These are phyloP conservation scores for Gopherus flavomarginatus DNA, from an alignment of 2,113 vertebrate species.

Conservation along the genomic window DNA sequence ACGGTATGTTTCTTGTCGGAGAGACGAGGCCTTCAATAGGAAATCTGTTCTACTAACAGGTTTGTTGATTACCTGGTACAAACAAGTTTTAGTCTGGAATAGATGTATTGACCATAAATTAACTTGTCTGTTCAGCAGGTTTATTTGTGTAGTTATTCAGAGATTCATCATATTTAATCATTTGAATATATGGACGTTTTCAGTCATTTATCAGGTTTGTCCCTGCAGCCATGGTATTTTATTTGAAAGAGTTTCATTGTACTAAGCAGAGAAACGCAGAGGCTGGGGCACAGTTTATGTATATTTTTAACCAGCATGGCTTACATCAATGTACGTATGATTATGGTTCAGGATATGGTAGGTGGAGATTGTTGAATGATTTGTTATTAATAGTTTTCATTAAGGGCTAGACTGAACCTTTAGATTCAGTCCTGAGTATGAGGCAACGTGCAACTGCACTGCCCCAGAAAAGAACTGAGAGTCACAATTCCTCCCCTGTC, in stretches of 20 bases:
- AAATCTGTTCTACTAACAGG: not conserved
- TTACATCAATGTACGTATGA: not conserved
- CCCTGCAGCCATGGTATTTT: not conserved
- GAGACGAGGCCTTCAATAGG: not conserved
- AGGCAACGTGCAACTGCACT: not conserved
- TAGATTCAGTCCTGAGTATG: not conserved
- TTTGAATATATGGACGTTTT: not conserved
- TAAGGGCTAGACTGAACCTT: not conserved
- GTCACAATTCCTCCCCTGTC: not conserved
- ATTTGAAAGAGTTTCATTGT: not conserved
- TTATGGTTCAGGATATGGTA: not conserved
- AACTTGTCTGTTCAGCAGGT: not conserved
- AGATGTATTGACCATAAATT: not conserved
- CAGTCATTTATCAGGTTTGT: not conserved
- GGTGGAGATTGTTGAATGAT: not conserved
- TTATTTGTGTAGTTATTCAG: not conserved
- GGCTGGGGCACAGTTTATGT: not conserved
- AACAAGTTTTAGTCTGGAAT: not conserved
- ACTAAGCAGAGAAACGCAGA: not conserved
- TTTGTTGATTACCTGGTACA: not conserved
- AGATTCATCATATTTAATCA: not conserved
- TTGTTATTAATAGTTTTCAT: not conserved
- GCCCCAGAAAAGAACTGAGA: not conserved
- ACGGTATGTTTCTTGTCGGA: not conserved
- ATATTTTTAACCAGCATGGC: accelerated